Conservation (phyloP, 2,888 invertebrate species). For the Eristalinus sepulchralis region DNA sequence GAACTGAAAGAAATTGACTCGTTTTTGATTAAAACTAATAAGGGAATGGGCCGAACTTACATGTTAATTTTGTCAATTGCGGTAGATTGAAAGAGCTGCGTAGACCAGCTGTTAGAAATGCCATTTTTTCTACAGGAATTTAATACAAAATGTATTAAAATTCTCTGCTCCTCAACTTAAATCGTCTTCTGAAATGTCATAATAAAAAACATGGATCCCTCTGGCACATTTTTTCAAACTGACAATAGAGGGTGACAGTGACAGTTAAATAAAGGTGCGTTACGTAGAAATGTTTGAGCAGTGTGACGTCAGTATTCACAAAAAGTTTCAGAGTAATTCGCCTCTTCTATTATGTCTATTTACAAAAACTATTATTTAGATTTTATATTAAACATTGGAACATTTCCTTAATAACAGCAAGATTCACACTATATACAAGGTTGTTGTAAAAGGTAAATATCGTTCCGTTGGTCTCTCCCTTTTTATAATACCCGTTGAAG, state of each 20-base stretch:
- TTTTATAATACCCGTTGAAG: no score
- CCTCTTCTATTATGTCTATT: no score
- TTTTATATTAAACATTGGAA: no score
- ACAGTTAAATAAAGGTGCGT: background rate
- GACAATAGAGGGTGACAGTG: background rate
- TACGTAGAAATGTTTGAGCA: background rate
- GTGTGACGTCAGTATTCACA: background rate
- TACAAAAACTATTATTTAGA: no score
- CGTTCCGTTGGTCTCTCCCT: no score
- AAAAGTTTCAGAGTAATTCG: no score
- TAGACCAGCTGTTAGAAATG: conserved; percentile 6
- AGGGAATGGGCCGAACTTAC: background rate
- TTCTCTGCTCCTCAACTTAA: background rate
- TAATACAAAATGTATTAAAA: background rate
- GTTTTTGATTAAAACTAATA: background rate
- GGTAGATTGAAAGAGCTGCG: conserved; percentile 7
- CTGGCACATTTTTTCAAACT: background rate
- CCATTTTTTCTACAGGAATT: conserved; percentile 14
- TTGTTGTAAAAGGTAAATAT: no score
- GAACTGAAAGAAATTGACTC: conserved; percentile 1
- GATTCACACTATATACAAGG: no score
- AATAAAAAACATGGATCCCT: background rate
- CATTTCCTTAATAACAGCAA: no score
- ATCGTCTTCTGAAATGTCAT: background rate
- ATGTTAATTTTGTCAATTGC: conserved; percentile 1